Base-by-base conservation (phyloP, 2,797 vertebrate species). In the Toxotes lorentzi region DNA sequence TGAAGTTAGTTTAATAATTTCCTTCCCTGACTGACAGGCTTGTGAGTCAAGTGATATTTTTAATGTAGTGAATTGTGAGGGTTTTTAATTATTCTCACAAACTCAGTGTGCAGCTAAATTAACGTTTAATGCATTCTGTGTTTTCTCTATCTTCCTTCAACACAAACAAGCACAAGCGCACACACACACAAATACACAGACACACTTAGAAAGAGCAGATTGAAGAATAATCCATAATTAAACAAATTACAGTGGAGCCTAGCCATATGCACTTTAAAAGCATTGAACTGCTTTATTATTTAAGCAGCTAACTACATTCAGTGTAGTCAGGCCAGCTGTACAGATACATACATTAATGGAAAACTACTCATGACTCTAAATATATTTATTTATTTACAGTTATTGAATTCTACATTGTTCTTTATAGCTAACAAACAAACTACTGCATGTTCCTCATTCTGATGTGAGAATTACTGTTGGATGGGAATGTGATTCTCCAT, bases 181-280 rank as follows among this genome's bases (percentile, higher is more conserved):
- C 27, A 59, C 41, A 32, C 32, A 30, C 53, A 50, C 32, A 40
- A 19, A 8, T 24, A 19, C 19, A 40, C 57, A 41, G 38, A 62
- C 30, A 63, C 24, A 51, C n/a, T 38, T 13, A 30, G 21, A 68
- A 35, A 53, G 40, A 60, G 48, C 67, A 69, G 60, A 62, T 7
- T 54, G 64, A 79, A 66, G 43, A 81, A 78, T 88, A 72, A 82
- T 83, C 59, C 48, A 66, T 84, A 79, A 84, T 87, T 84, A 47
- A 83, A 84, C 67, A 82, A 73, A 84, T 82, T 73, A 50, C 60
- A 53, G 60, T 27, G 17, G 56, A 69, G 30, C 69, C 13, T 65
- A 68, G 54, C 63, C 38, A 75, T 54, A 41, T 69, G 48, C 43
- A 57, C 72, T 73, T 54, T 84, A 32, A 56, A 23, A 56, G 17